Percentiles rank a stretch among this genome's conserved stretches.
Conservation (phyloP, 2,113 vertebrate species). For the Salvelinus fontinalis region DNA sequence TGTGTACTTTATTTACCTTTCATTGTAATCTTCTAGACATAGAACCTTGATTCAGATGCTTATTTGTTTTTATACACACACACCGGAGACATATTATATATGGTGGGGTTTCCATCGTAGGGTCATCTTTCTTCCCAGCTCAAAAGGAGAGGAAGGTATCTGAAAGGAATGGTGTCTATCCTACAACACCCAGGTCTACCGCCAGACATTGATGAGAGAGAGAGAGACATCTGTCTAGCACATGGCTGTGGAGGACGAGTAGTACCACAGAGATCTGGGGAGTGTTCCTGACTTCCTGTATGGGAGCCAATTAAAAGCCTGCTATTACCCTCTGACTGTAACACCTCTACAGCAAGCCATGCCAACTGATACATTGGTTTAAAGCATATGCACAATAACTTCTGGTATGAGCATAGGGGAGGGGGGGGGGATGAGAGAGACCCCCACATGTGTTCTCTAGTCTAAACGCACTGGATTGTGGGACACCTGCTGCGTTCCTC, state of each 20-base stretch:
- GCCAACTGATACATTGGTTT: no score
- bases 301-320: conserved; percentile 34
- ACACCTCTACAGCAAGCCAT: background rate
- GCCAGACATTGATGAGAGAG: conserved; percentile 47
- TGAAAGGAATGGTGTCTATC: background rate
- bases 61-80: conserved; percentile 19
- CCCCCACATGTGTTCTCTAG: no score
- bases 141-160: no score
- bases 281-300: conserved; percentile 22
- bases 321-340: conserved; percentile 26
- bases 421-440: conserved; percentile 8
- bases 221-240: conserved; percentile 75
- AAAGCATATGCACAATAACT: background rate
- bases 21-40: conserved; percentile 6
- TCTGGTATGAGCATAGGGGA: background rate
- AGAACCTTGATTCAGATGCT: conserved; percentile 46
- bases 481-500: conserved; percentile 6
- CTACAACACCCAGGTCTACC: no score
- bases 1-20: conserved; percentile 32
- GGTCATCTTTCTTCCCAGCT: no score
- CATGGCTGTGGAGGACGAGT: conserved; percentile 61
- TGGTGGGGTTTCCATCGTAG: conserved; percentile 16
- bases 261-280: conserved; percentile 43
- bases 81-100: conserved; percentile 46
- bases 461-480: no score